A percentile compares a stretch with the other conserved stretches of the same genome.
These are phyloP conservation scores for Liposcelis brunnea DNA, from an alignment of 2,888 invertebrate genomes.

Conservation along the genomic window DNA sequence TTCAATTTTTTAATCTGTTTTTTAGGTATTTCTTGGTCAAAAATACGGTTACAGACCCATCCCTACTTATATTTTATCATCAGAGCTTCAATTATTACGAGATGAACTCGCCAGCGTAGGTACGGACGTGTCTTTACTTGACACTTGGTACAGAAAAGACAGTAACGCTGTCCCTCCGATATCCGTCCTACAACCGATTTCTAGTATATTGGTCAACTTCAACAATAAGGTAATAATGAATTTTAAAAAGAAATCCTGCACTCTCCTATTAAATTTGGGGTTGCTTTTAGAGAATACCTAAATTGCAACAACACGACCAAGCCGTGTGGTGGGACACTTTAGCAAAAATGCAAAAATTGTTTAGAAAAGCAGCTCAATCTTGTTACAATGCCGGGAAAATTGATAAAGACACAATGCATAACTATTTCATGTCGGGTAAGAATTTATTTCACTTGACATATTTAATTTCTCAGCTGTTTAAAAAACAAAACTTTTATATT, in stretches of 20 bases:
- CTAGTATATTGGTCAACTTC: slow-evolving; percentile 89
- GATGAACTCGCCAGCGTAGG: slow-evolving; percentile 71
- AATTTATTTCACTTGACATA: slow-evolving; percentile 7
- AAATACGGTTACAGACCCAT: slow-evolving; percentile 97
- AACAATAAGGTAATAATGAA: slow-evolving; percentile 69
- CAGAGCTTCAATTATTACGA: slow-evolving; percentile 71
- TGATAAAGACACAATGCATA: slow-evolving; percentile 85
- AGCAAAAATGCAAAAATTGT: slow-evolving; percentile 83
- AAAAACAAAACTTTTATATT: slow-evolving; percentile 9
- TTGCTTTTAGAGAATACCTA: slow-evolving; percentile 73
- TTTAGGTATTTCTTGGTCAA: slow-evolving; percentile 80
- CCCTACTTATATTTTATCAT: slow-evolving; percentile 84
- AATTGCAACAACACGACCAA: slow-evolving; percentile 90
- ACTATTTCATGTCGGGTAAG: slow-evolving; percentile 96
- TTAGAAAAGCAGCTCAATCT: slow-evolving; percentile 81
- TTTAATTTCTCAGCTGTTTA: slow-evolving; percentile 6
- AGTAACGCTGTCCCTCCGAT: slow-evolving; percentile 91
- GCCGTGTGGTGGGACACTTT: slow-evolving; percentile 97
- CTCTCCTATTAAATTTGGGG: no score
- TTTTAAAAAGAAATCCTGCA: slow-evolving; percentile 6
- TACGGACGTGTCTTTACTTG: slow-evolving; percentile 64
- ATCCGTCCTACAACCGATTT: slow-evolving; percentile 90
- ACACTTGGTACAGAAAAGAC: slow-evolving; percentile 93
- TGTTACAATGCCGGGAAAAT: slow-evolving; percentile 69
- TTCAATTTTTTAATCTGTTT: neutral